These are phyloP conservation scores for Lepidonotus clava DNA, from an alignment of 2,888 invertebrate species.

Conservation along the genomic window DNA sequence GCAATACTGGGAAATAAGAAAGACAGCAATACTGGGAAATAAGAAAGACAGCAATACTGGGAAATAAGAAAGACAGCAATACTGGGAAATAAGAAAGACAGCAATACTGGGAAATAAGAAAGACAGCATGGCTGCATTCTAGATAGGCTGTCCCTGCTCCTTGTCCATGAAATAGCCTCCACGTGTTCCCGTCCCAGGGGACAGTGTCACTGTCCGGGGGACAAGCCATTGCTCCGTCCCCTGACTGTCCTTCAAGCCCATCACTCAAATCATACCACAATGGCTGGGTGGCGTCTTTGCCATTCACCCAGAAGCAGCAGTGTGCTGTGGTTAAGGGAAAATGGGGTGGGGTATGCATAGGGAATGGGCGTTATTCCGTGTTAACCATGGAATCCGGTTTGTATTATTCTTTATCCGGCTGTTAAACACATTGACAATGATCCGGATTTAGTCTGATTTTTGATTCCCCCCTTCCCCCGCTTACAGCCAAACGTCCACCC, in stretches of 20 bases:
- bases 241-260: background rate
- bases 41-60: no score
- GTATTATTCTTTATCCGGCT: background rate
- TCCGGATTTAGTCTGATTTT: background rate
- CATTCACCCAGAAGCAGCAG: background rate
- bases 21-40: no score
- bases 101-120: no score
- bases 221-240: background rate
- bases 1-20: no score
- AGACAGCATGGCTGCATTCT: slow-evolving; percentile 24
- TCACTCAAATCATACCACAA: slow-evolving; percentile 38
- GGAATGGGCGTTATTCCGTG: background rate
- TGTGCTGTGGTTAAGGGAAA: background rate
- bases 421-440: background rate
- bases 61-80: no score
- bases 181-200: slow-evolving; percentile 27
- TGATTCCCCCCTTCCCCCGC: no score
- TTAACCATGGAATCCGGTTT: background rate
- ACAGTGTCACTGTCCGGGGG: background rate
- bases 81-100: no score
- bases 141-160: slow-evolving; percentile 12
- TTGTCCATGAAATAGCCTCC: slow-evolving; percentile 42
- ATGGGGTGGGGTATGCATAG: background rate
- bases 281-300: background rate
- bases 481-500: no score